Base-by-base conservation (phyloP, 2,888 invertebrate species). In the Euplagia quadripunctaria region DNA sequence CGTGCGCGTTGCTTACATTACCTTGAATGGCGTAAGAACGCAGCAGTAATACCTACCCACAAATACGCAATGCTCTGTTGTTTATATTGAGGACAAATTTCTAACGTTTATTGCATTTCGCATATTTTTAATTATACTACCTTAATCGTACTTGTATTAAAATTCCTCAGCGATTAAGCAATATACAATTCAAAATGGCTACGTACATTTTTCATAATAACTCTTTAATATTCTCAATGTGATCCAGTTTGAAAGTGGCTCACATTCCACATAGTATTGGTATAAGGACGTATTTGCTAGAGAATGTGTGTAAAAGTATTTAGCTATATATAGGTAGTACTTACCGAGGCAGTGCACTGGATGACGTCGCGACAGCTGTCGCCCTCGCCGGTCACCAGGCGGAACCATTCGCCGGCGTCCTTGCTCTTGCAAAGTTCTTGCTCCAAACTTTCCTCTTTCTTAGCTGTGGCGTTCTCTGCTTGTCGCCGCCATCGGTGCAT, bases 361-460 rank as follows among this genome's bases (percentile, higher is more conserved):
- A 99, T 99, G 92, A 99, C 99, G 96, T 99, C 98, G 93, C 99
- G 98, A 94, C 99, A 99, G 94, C 98, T 98, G 95, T 98, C 98
- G 87, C 98, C 98, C 86, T 98, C 98, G 86, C 98, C 98, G 79
- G 98, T 97, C 78, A 98, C 98, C 90, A 99, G 96, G 89, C 99
- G 97, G 96, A 99, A 99, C 98, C 98, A 99, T 96, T 99, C 99
- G 81, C 98, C 98, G 70, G 99, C 98, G 95, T 98, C 98, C 96
- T 98, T 98, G 96, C 98, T 98, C 96, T 98, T 98, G 96, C 99
- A 99, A 86, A 99, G 97, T 94, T 98, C 98, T 90, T 96, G 97
- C 94, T 98, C 98, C 94, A 98, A 98, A 93, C 97, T 98, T 87
- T 98, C 98, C 87, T 98, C 98, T 95, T 98, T 98, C 95, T 98